phyloP scores from a whole-genome alignment of 2,888 invertebrate genomes.

The Chaetoderma sp. region DNA sequence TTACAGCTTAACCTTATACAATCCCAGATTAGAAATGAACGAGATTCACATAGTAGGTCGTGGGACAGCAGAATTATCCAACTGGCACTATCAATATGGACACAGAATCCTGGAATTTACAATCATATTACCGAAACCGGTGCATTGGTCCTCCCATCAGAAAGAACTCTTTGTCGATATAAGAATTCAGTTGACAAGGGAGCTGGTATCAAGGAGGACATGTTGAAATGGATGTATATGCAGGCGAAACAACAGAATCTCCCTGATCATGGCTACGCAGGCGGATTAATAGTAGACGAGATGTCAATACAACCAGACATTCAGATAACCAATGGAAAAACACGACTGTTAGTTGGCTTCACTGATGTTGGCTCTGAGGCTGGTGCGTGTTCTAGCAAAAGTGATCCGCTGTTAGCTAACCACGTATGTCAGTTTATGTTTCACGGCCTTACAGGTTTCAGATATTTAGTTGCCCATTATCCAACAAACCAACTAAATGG shows the following conservation, averaged over 20 bases:
- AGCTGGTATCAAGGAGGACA: background rate
- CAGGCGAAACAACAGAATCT: conserved; percentile 15
- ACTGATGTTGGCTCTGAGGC: background rate
- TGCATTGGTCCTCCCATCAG: conserved; percentile 28
- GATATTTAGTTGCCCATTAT: background rate
- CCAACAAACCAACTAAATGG: background rate
- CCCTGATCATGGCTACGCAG: conserved; percentile 31
- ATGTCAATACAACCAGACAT: conserved; percentile 40
- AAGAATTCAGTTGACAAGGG: conserved; percentile 10
- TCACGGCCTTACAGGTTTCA: background rate
- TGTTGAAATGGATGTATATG: conserved; percentile 36
- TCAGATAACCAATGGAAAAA: conserved; percentile 18
- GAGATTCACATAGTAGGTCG: no score
- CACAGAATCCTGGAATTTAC: background rate
- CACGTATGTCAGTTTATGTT: background rate
- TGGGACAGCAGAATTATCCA: no score
- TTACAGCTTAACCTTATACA: no score
- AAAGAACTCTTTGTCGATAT: conserved; percentile 19
- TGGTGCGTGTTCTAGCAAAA: background rate
- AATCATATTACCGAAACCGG: background rate
- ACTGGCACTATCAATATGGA: background rate
- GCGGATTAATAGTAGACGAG: conserved; percentile 35
- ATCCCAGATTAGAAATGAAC: no score
- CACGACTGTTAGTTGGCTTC: background rate
- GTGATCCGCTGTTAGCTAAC: background rate